These are phyloP conservation scores for Platyscapa corneri DNA, from an alignment of 1,140 invertebrate species.

Conservation along the genomic window DNA sequence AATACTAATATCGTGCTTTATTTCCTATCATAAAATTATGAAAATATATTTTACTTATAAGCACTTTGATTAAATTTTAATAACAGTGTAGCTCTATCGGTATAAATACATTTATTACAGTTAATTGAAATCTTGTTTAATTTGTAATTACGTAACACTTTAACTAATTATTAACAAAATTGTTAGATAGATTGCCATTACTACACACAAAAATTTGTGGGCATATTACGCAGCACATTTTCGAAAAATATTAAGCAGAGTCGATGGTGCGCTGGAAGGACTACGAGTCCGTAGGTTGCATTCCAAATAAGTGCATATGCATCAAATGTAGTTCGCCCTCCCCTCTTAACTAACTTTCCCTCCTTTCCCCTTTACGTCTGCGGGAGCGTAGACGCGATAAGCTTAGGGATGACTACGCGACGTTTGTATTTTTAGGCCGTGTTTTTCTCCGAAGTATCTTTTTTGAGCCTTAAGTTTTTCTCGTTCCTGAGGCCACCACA, in stretches of 20 bases:
- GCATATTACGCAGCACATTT: not conserved
- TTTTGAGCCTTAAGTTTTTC: conserved; percentile 27
- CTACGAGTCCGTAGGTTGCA: not conserved
- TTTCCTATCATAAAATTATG: not conserved
- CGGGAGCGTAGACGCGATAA: conserved; percentile 54
- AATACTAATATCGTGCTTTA: not conserved
- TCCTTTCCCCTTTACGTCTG: conserved; percentile 38
- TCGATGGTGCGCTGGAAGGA: not conserved
- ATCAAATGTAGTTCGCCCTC: conserved; percentile 57
- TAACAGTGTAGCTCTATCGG: not conserved
- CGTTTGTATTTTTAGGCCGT: conserved; percentile 58
- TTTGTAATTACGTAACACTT: not conserved
- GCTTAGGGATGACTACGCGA: conserved; percentile 49
- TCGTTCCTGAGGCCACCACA: conserved; percentile 17
- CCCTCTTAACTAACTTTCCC: not conserved
- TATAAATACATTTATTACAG: too few species aligned
- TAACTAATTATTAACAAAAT: not conserved
- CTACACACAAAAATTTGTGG: too few species aligned
- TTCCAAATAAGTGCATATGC: conserved; percentile 58
- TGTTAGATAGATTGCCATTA: too few species aligned
- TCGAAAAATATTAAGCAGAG: not conserved
- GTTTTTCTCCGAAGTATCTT: conserved; percentile 52
- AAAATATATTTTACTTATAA: not conserved
- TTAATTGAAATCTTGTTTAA: too few species aligned
- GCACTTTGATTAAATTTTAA: not conserved